Evolutionary conservation across 2,113 vertebrate genomes (phyloP).

Genomic region (Argyrosomus japonicus): DNA sequence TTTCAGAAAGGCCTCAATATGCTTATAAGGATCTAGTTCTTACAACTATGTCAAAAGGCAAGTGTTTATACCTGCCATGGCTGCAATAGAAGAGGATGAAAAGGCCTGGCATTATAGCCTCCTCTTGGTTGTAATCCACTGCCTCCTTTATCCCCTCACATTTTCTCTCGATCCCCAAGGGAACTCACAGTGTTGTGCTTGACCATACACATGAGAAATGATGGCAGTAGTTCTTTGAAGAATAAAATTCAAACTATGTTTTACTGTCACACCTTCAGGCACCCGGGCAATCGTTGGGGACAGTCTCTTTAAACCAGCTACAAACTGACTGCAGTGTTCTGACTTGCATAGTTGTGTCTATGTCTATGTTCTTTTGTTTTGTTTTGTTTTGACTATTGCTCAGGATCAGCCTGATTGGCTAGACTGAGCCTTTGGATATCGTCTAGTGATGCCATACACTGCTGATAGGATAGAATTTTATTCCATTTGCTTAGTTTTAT

Average conservation of each 20-base stretch:
- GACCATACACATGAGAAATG: neutral
- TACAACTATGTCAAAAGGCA: neutral
- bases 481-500: neutral
- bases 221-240: neutral
- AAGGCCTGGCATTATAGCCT: neutral
- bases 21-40: neutral
- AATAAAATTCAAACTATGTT: neutral
- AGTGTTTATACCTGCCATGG: neutral
- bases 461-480: neutral
- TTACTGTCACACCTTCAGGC: neutral
- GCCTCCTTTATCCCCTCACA: neutral
- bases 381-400: neutral
- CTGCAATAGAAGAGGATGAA: neutral
- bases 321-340: neutral
- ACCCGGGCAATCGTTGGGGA: too few relatives aligned
- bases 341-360: neutral
- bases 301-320: neutral
- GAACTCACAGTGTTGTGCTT: neutral
- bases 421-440: neutral
- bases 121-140: neutral
- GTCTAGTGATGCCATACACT: neutral
- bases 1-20: neutral
- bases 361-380: neutral
- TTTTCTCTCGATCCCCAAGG: neutral
- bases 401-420: neutral